Base-by-base conservation (phyloP, 2,888 invertebrate species). In the Diaprepes abbreviatus region DNA sequence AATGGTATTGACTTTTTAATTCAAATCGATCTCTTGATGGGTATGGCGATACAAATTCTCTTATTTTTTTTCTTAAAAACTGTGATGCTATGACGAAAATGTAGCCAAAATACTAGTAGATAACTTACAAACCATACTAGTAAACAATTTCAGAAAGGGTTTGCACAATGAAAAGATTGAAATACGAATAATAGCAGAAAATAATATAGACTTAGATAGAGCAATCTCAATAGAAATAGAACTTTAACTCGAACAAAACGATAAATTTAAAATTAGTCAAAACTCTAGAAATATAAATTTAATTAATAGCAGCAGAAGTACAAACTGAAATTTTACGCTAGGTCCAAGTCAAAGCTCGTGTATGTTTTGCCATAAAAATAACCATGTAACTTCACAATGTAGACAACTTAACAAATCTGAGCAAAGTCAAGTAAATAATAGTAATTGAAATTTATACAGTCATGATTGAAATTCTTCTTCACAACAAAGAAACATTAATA, bases 131-230 rank as follows among this genome's bases (percentile, higher is more conserved):
- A 24, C 19, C 4, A 38, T 24, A 14, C 2, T 54, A 33, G 35
- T 54, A 7, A 54, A 54, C 16, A 54, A 10, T 24, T 54, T 54
- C 10, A 36, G 24, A n/a, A 57, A 57, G 21, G 33, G 52, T 6
- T 35, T 54, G 5, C 3, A 9, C 5, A 31, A 52, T 12, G 31
- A 52, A 52, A 52, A 52, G 38, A 40, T 14, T 9, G 38, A 57
- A 38, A 38, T 57, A 7, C 7, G 57, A 2, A n/a, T 57, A 4
- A 57, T 57, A 12, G 57, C 38, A 6, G 38, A 38, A 38, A 21
- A 12, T 24, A 38, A 19, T 38, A 19, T 3, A 1, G 38, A 57
- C n/a, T 14, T 57, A 38, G 57, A 57, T 10, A 57, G 6, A 10
- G 38, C 57, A 6, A 16, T 38, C 3, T 38, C 38, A 14, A 7